Conservation (phyloP, 2,113 vertebrate genomes). For the Oncorhynchus mykiss region DNA sequence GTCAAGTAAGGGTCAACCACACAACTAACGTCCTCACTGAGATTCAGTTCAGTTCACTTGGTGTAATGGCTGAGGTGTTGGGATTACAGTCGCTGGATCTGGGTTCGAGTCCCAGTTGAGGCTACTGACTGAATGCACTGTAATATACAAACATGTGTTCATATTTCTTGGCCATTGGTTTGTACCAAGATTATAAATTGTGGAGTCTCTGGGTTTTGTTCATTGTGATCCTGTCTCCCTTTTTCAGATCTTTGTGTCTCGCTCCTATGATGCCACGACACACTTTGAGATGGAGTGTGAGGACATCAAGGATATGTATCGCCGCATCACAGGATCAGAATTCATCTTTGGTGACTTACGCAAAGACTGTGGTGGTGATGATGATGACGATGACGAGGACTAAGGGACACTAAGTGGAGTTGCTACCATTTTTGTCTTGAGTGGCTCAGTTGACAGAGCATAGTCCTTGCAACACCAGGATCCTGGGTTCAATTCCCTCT, state of each 20-base stretch:
- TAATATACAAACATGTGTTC: too few relatives aligned
- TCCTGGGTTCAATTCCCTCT: too few relatives aligned
- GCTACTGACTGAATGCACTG: too few relatives aligned
- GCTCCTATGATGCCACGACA: conserved; percentile 87
- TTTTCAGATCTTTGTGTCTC: conserved; percentile 89
- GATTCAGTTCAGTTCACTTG: background rate
- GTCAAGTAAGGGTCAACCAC: conserved; percentile 76
- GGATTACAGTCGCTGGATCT: too few relatives aligned
- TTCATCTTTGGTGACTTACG: conserved; percentile 85
- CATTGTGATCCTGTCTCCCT: background rate
- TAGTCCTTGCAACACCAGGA: too few relatives aligned
- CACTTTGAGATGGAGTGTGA: conserved; percentile 90
- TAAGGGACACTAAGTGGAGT: conserved; percentile 25
- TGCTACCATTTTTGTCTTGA: too few relatives aligned
- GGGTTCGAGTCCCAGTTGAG: too few relatives aligned
- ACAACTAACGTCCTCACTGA: background rate
- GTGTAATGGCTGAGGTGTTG: too few relatives aligned
- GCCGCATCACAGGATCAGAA: conserved; percentile 86
- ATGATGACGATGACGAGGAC: conserved; percentile 83
- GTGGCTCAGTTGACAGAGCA: too few relatives aligned
- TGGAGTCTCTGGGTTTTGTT: background rate
- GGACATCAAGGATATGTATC: conserved; percentile 92
- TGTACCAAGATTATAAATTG: background rate
- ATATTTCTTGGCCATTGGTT: background rate
- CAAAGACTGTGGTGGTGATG: conserved; percentile 81